Percentiles rank a stretch among this genome's conserved stretches.
phyloP scores from a whole-genome alignment of 2,888 invertebrate species.

The Acanthosoma haemorrhoidale region DNA sequence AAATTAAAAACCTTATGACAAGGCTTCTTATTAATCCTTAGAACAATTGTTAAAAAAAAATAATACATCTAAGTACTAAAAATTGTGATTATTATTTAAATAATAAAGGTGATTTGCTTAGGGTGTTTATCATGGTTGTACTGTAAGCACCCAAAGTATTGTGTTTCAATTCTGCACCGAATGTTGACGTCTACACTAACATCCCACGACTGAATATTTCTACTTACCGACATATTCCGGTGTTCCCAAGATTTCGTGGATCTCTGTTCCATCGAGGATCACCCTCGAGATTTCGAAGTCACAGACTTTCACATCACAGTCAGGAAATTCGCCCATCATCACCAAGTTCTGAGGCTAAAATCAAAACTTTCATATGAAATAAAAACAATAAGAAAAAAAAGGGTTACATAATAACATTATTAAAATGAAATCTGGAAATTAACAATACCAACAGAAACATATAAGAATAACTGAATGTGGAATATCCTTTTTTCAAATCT shows the following conservation, averaged over 20 bases:
- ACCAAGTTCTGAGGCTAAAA: conserved; percentile 89
- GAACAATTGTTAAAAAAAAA: too few species aligned
- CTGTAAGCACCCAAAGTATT: too few species aligned
- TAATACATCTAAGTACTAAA: too few species aligned
- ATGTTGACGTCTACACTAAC: background rate
- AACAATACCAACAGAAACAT: background rate
- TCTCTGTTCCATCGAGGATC: conserved; percentile 83
- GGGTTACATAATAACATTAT: background rate
- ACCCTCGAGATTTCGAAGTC: conserved; percentile 92
- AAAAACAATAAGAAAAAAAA: background rate
- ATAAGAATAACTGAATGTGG: too few species aligned
- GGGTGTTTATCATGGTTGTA: too few species aligned
- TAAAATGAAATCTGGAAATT: background rate
- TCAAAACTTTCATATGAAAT: conserved; percentile 32
- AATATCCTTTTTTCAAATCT: too few species aligned
- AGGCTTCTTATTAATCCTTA: too few species aligned
- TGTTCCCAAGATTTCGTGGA: conserved; percentile 90
- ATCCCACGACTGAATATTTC: background rate
- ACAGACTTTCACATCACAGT: conserved; percentile 80
- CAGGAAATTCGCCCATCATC: conserved; percentile 68
- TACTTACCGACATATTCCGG: conserved; percentile 88
- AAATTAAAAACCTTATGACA: too few species aligned
- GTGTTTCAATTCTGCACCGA: too few species aligned
- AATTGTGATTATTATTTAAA: too few species aligned
- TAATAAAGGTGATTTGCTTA: too few species aligned